A percentile compares a stretch with the other conserved stretches of the same genome.
Evolutionary conservation across 2,113 vertebrate species (phyloP).

Genomic region (Python bivittatus): DNA sequence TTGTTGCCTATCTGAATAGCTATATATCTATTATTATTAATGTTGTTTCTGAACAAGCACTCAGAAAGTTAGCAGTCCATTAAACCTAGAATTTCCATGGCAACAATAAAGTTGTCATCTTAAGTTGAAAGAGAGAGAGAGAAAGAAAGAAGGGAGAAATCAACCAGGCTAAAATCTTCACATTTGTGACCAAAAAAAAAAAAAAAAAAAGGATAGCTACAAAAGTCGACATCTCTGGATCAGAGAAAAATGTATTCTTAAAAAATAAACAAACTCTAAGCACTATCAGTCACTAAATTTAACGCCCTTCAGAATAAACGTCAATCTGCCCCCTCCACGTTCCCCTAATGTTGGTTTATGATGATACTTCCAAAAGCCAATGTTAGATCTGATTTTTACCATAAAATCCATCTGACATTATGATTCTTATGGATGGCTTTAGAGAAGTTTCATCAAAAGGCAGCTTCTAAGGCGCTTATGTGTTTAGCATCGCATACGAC

Average conservation of each 20-base stretch:
- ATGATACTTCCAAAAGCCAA: conserved; percentile 48
- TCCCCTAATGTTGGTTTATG: conserved; percentile 56
- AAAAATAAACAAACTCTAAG: conserved; percentile 26
- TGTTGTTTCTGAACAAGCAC: not conserved
- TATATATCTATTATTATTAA: not conserved
- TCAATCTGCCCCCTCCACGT: conserved; percentile 38
- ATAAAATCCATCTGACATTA: conserved; percentile 79
- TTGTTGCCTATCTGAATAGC: not conserved
- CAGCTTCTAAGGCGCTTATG: conserved; percentile 66
- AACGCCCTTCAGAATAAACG: conserved; percentile 58
- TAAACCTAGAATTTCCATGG: conserved; percentile 38
- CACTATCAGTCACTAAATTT: conserved; percentile 54
- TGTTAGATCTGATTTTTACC: conserved; percentile 73
- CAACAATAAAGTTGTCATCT: conserved; percentile 67
- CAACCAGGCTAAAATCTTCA: conserved; percentile 45
- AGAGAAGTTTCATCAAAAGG: conserved; percentile 72
- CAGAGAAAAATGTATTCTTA: conserved; percentile 46
- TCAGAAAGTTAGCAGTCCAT: not conserved
- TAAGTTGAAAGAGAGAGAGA: not conserved
- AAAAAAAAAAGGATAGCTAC: not conserved
- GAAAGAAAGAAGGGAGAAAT: conserved; percentile 29
- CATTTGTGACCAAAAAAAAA: conserved; percentile 29
- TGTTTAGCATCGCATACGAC: conserved; percentile 64
- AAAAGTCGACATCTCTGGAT: conserved; percentile 20
- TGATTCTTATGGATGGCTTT: conserved; percentile 68